Base-by-base conservation (phyloP, 2,888 invertebrate species). In the Drosophila melanosoma region DNA sequence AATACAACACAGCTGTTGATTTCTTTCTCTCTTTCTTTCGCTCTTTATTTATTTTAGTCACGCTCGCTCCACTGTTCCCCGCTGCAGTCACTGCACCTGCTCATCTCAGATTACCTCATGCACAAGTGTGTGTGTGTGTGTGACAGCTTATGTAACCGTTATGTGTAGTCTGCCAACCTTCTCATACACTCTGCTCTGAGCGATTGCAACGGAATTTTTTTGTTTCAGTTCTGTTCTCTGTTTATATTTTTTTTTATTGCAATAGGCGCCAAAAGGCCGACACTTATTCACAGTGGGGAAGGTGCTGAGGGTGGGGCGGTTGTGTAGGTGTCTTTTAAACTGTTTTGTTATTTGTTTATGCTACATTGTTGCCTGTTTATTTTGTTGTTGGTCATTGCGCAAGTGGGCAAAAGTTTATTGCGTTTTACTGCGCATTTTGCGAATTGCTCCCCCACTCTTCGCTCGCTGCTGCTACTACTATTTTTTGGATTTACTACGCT, bases 191-290 rank as follows among this genome's bases (percentile, higher is more conserved):
- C 29, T 23, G 23, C 48, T 61, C 54, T 32, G 60, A 58, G 45
- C 23, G 48, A 67, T 73, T 82, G 74, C 79, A 81, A 63, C 64
- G 64, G 40, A 60, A 23, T 60, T 64, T 69, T 65, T 52, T 56
- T 17, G 49, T 40, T 29, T 52, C 45, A 38, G 53, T 51, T 54
- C 45, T 53, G 81, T 63, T 69, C 65, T 84, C 74, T 89, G 84
- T 81, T 84, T 84, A 81, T 89, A 78, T 73, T 81, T 82, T 81
- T 81, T 83, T 76, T 81, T 83, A 81, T 83, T 74, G 87, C 77
- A 56, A 83, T 74, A 79, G 87, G 89, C 87, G 90, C 89, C 90
- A 81, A 79, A 79, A 81, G 72, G 68, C 78, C 77, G 81, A 68
- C 81, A 49, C 45, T 51, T 54, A 26, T 57, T 51, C 35, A 23